Conservation (phyloP, 2,888 invertebrate species). For the Mactromeris polynyma region DNA sequence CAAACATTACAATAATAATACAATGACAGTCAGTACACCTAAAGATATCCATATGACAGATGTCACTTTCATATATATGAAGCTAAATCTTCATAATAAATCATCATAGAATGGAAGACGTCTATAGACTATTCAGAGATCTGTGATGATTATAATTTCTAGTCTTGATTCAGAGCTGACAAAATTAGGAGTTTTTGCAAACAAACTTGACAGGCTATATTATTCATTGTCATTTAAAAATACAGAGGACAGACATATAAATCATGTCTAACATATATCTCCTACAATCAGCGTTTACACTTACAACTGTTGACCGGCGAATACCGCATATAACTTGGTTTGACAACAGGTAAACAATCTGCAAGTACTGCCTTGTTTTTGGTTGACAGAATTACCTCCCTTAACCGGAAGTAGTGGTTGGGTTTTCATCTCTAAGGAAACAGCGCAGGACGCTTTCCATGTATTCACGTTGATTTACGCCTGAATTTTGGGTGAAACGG, state of each 20-base stretch:
- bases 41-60: too few relatives aligned
- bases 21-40: too few relatives aligned
- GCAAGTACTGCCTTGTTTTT: slow-evolving; percentile 19
- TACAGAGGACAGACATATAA: not conserved
- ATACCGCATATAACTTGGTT: slow-evolving; percentile 4
- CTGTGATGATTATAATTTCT: too few relatives aligned
- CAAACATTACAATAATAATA: too few relatives aligned
- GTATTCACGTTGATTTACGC: not conserved
- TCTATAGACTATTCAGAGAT: too few relatives aligned
- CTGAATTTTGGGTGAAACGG: not conserved
- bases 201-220: too few relatives aligned
- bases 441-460: slow-evolving; percentile 19
- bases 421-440: slow-evolving; percentile 54
- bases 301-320: slow-evolving; percentile 1
- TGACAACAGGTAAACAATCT: slow-evolving; percentile 36
- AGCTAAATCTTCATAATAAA: too few relatives aligned
- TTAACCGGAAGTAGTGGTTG: slow-evolving; percentile 52
- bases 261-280: not conserved
- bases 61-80: too few relatives aligned
- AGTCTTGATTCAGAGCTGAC: too few relatives aligned
- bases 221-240: not conserved
- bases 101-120: too few relatives aligned
- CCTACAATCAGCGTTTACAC: not conserved
- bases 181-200: too few relatives aligned
- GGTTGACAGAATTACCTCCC: slow-evolving; percentile 53